These are phyloP conservation scores for Triplophysa dalaica DNA, from an alignment of 2,113 vertebrate genomes.

Conservation along the genomic window DNA sequence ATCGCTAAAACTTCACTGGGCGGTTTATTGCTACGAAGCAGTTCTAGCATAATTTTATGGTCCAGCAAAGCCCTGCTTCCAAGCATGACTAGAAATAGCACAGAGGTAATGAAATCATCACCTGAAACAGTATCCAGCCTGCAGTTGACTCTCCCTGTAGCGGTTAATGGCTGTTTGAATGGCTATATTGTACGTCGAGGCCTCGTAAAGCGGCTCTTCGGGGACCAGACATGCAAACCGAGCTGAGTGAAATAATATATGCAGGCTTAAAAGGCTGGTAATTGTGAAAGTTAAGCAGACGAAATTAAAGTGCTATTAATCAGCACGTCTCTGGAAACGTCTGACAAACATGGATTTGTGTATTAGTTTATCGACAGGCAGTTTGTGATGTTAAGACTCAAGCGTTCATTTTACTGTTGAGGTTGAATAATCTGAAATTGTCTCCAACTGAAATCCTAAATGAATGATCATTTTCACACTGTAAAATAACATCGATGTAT, in stretches of 20 bases:
- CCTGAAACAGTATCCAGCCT: slow-evolving; percentile 70
- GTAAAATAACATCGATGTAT: background rate
- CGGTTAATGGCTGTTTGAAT: slow-evolving; percentile 69
- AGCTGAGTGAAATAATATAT: slow-evolving; percentile 80
- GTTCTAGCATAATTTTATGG: slow-evolving; percentile 67
- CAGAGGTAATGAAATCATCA: slow-evolving; percentile 73
- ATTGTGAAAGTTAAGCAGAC: slow-evolving; percentile 77
- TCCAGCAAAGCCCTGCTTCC: slow-evolving; percentile 59
- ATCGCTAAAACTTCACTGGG: slow-evolving; percentile 62
- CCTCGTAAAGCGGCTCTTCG: slow-evolving; percentile 49
- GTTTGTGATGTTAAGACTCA: background rate
- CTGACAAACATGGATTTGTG: background rate
- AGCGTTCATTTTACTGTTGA: too few relatives aligned
- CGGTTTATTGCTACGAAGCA: slow-evolving; percentile 56
- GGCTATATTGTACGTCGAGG: slow-evolving; percentile 44
- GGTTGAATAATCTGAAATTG: background rate
- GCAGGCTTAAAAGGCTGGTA: slow-evolving; percentile 72
- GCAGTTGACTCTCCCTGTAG: slow-evolving; percentile 61
- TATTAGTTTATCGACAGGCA: background rate
- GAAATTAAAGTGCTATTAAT: slow-evolving; percentile 74
- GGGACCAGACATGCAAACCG: slow-evolving; percentile 59
- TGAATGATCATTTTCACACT: background rate
- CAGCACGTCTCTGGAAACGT: slow-evolving; percentile 51
- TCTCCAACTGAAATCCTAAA: background rate
- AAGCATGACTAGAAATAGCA: slow-evolving; percentile 69